phyloP scores from a whole-genome alignment of 1,140 invertebrate species.

The Littorina saxatilis region DNA sequence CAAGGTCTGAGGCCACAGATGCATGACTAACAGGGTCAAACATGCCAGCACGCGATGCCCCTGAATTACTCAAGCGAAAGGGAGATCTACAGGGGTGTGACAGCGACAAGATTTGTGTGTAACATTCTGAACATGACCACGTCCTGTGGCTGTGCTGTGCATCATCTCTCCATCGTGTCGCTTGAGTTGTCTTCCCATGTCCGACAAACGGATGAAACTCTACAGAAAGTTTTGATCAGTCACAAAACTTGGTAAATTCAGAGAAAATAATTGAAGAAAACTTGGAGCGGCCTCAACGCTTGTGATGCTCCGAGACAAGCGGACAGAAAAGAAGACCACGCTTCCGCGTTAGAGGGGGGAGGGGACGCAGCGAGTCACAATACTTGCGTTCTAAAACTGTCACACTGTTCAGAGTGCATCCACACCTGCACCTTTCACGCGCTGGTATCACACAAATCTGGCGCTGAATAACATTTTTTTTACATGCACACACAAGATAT shows the following conservation, averaged over 20 bases:
- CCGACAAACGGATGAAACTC: neutral
- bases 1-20: too few relatives aligned
- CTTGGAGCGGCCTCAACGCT: neutral
- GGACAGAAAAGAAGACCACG: neutral
- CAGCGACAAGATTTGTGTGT: too few relatives aligned
- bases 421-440: constrained; percentile 28
- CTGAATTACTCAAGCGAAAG: too few relatives aligned
- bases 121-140: too few relatives aligned
- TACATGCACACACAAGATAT: neutral
- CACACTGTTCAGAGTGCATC: neutral
- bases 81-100: too few relatives aligned
- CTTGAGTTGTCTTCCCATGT: constrained; percentile 19
- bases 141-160: too few relatives aligned
- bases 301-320: neutral
- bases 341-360: constrained; percentile 39
- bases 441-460: neutral
- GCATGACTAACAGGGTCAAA: too few relatives aligned
- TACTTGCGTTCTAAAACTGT: neutral
- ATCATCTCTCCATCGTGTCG: too few relatives aligned
- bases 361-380: constrained; percentile 13
- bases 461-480: neutral
- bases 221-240: neutral
- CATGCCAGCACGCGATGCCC: too few relatives aligned
- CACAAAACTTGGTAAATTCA: neutral
- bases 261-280: neutral